Evolutionary conservation across 2,113 vertebrate genomes (phyloP), one percentile per base, ranked within the genome.

Genomic region (Melanocharis versteri): DNA sequence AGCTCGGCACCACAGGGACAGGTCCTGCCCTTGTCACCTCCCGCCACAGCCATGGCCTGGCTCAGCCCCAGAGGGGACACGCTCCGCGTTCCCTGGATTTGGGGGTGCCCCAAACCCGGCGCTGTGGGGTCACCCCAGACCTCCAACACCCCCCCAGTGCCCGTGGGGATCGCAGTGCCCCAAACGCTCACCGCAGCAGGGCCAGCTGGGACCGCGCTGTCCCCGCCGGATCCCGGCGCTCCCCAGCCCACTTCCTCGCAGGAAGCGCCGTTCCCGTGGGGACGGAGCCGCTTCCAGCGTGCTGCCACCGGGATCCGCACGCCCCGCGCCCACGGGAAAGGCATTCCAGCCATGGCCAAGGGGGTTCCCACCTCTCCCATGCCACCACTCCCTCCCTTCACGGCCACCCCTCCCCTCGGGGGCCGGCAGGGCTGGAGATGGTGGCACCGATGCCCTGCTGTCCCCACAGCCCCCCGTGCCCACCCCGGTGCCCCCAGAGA

Each of bases 221-320:
- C 54, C 87, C 70, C 17, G 27, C 39, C 54, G 40, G 85, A 80
- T 80, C 90, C 87, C 9, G 2, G 53, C 33, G 2, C 10, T 80
- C 10, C 92, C 50, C 96, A 87, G 81, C 93, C 72, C 90, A 87
- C 54, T 96, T 96, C 94, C 88, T 91, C 13, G 3, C 96, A 95
- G 94, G 94, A 95, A 96, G 31, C 14, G 2, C 77, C 4, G 9
- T 45, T 78, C 89, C 64, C 17, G 50, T 6, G 82, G 77, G 80
- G 85, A 26, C 20, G 16, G 53, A 82, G n/a, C 70, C 6, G 5
- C 51, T 19, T 30, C 77, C 81, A 37, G 56, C 3, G 3, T 1
- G 51, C 68, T 71, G 51, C 87, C 51, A 2, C 47, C 10, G 24
- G 45, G 31, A 61, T 42, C 62, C 39, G 47, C 24, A 2, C 2